Percentiles rank a stretch among this genome's conserved stretches.
phyloP scores from a whole-genome alignment of 1,140 invertebrate genomes.

The Radopholus similis region DNA sequence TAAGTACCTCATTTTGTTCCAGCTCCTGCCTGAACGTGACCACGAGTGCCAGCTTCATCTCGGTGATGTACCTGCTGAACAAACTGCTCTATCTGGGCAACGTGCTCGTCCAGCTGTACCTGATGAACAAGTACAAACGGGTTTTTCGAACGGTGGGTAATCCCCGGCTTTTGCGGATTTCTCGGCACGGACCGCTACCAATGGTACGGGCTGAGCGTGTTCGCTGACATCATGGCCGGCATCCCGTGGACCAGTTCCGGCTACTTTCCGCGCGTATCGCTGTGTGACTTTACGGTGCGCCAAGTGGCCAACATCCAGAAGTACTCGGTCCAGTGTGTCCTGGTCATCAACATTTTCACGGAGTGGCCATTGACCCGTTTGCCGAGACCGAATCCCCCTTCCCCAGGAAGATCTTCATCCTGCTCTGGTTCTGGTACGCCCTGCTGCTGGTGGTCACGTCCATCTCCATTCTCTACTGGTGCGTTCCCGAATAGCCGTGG shows the following conservation, averaged over 20 bases:
- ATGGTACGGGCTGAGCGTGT: slow-evolving; percentile 56
- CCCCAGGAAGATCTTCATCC: slow-evolving; percentile 63
- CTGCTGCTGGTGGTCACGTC: slow-evolving; percentile 62
- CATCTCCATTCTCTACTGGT: slow-evolving; percentile 57
- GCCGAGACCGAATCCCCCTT: slow-evolving; percentile 48
- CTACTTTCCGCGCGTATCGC: slow-evolving; percentile 64
- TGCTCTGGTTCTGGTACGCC: slow-evolving; percentile 66
- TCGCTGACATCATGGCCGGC: slow-evolving; percentile 50
- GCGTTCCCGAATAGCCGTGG: slow-evolving; percentile 15
- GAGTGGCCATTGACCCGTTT: slow-evolving; percentile 62
- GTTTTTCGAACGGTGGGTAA: no score
- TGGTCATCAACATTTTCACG: slow-evolving; percentile 65
- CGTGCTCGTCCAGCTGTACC: slow-evolving; percentile 48
- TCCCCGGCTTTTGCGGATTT: slow-evolving; percentile 51
- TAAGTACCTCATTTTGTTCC: no score
- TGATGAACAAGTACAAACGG: slow-evolving; percentile 60
- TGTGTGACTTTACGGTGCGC: slow-evolving; percentile 64
- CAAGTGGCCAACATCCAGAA: slow-evolving; percentile 61
- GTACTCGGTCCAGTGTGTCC: slow-evolving; percentile 59
- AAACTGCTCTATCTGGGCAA: slow-evolving; percentile 51
- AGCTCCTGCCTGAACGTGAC: slow-evolving; percentile 45
- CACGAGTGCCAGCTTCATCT: slow-evolving; percentile 53
- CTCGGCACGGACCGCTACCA: slow-evolving; percentile 51
- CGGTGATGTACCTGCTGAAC: slow-evolving; percentile 36
- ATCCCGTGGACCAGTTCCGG: slow-evolving; percentile 56